Evolutionary conservation across 1,140 invertebrate species (phyloP).

Genomic region (Penaeus vannamei): DNA sequence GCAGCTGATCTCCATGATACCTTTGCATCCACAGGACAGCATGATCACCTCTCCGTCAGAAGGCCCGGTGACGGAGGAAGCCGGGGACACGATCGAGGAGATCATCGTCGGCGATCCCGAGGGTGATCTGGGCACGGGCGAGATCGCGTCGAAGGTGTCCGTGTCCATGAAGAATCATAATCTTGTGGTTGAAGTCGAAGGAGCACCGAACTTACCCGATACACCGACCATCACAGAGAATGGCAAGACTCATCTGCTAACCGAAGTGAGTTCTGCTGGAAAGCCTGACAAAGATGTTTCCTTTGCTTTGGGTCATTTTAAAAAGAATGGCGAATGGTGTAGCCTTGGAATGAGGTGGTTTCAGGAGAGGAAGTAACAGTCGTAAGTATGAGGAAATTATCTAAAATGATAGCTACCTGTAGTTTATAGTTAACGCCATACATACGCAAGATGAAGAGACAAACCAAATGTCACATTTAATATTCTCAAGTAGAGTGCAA

Average conservation of each 20-base stretch:
- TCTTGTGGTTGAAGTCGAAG: conserved; percentile 61
- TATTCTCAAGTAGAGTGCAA: no score
- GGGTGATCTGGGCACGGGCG: conserved; percentile 29
- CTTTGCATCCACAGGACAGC: conserved; percentile 47
- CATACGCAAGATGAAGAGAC: no score
- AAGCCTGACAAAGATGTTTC: no score
- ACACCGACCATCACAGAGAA: conserved; percentile 49
- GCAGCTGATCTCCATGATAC: conserved; percentile 9
- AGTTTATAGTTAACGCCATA: no score
- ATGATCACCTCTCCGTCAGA: conserved; percentile 59
- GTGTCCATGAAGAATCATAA: conserved; percentile 64
- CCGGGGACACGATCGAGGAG: conserved; percentile 45
- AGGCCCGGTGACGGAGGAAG: conserved; percentile 54
- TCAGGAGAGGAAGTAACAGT: no score
- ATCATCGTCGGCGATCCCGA: conserved; percentile 52
- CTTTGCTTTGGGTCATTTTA: no score
- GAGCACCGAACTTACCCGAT: conserved; percentile 41
- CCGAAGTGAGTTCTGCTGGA: conserved; percentile 31
- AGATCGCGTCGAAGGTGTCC: conserved; percentile 55
- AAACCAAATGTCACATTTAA: no score
- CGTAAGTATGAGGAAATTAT: no score
- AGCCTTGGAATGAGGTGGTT: no score
- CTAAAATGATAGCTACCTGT: no score
- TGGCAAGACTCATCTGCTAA: conserved; percentile 53
- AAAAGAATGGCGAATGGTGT: no score